Base-by-base conservation (phyloP, 2,888 invertebrate genomes). In the Neoascia interrupta region DNA sequence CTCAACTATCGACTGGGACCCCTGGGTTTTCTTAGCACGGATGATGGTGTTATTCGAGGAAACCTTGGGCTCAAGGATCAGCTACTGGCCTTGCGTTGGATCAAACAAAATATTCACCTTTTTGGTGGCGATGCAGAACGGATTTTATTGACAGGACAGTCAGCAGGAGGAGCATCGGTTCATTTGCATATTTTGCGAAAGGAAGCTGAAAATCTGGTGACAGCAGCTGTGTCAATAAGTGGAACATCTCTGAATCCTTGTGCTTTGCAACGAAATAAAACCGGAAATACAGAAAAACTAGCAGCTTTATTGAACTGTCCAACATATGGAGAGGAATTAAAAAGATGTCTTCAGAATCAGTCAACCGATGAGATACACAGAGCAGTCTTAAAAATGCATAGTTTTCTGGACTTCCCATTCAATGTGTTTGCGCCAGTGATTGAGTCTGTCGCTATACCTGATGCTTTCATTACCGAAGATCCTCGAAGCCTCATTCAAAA, bases 61-160 rank as follows among this genome's bases (percentile, higher is more conserved):
- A 94, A 94, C 85, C 91, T 91, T 82, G 94, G 94, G 0, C 84
- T 94, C 13, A 94, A 93, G 84, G 94, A 94, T 88, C 94, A 94
- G 88, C 89, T 90, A 11, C 88, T 92, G 80, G 94, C 93, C 0
- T 86, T 94, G 13, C 90, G 90, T 82, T 94, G 94, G 94, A 87
- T 94, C 0, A 91, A 91, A 68, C 87, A 91, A 49, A 93, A 94
- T 85, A 93, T 94, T 73, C 86, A 90, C 82, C 89, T 90, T 85
- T 94, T 94, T 82, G 93, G 93, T 0, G 94, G 94, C 0, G 91
- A 94, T 88, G 91, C 93, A 6, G 90, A 92, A 54, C 92, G 91
- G 74, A 89, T 94, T 37, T 93, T 93, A 0, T 85, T 94, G n/a
- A 88, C 90, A 0, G 94, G 94, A 3, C 90, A 91, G 84, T 94